Percentiles rank a stretch among this genome's conserved stretches.
Evolutionary conservation across 2,113 vertebrate species (phyloP).

Genomic region (Lathamus discolor): DNA sequence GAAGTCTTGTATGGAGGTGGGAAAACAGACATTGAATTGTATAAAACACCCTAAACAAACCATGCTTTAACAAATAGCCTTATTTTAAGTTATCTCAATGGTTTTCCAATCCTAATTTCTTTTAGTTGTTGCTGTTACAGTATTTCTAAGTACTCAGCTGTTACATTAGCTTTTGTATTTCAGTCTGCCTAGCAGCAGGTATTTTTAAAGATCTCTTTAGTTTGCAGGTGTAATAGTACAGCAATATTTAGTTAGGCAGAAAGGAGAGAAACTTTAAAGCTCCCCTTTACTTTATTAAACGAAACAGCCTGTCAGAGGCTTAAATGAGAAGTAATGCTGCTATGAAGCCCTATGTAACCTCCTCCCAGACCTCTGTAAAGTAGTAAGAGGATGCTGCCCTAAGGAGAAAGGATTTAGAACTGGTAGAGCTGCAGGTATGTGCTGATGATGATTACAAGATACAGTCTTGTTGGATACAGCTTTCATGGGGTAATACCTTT

Average conservation of each 20-base stretch:
- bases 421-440: not conserved
- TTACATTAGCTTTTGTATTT: not conserved
- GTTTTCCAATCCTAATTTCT: not conserved
- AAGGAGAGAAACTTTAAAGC: not conserved
- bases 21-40: not conserved
- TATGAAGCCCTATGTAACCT: constrained; percentile 5
- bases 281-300: not conserved
- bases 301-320: constrained; percentile 2
- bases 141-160: not conserved
- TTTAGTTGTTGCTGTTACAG: not conserved
- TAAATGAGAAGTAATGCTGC: constrained; percentile 26
- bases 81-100: not conserved
- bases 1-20: constrained; percentile 17
- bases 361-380: not conserved
- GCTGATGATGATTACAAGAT: not conserved
- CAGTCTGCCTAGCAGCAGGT: not conserved
- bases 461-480: not conserved
- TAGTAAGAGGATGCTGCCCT: not conserved
- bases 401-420: not conserved
- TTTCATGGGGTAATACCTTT: constrained; percentile 1
- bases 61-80: not conserved
- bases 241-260: constrained; percentile 14
- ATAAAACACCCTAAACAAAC: constrained; percentile 2
- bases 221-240: not conserved
- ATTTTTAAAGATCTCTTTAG: not conserved